Conservation (phyloP, 2,797 vertebrate species). For the Squalus acanthias region DNA sequence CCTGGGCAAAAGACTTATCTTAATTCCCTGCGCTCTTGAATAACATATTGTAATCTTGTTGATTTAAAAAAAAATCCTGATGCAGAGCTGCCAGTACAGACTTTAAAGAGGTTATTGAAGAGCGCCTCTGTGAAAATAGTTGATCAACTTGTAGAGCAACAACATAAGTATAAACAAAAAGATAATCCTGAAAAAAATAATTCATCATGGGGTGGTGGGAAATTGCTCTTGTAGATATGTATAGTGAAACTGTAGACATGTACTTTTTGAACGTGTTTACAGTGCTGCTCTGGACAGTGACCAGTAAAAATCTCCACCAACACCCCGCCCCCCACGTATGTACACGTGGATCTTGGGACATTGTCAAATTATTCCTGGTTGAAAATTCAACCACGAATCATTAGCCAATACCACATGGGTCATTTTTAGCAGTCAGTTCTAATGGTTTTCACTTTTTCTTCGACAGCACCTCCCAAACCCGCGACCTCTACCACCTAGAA, state of each 20-base stretch:
- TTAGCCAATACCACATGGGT: too few relatives aligned
- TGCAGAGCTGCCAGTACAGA: neutral
- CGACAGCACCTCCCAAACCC: too few relatives aligned
- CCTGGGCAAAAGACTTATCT: too few relatives aligned
- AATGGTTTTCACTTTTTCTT: too few relatives aligned
- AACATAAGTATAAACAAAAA: neutral
- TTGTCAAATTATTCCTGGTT: too few relatives aligned
- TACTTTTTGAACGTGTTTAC: neutral
- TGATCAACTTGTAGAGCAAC: neutral
- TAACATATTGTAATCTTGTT: neutral
- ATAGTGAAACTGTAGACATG: neutral
- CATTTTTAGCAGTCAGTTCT: too few relatives aligned
- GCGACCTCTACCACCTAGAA: too few relatives aligned
- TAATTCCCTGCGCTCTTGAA: too few relatives aligned
- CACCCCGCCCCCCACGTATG: neutral
- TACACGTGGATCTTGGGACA: neutral
- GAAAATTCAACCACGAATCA: too few relatives aligned
- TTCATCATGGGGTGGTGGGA: neutral
- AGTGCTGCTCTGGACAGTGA: neutral
- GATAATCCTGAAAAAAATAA: neutral
- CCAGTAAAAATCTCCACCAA: neutral
- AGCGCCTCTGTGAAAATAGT: neutral
- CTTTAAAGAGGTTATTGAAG: too few relatives aligned
- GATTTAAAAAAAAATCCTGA: neutral
- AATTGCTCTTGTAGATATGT: neutral